phyloP scores from a whole-genome alignment of 2,797 vertebrate species.

The Hydrophis major region DNA sequence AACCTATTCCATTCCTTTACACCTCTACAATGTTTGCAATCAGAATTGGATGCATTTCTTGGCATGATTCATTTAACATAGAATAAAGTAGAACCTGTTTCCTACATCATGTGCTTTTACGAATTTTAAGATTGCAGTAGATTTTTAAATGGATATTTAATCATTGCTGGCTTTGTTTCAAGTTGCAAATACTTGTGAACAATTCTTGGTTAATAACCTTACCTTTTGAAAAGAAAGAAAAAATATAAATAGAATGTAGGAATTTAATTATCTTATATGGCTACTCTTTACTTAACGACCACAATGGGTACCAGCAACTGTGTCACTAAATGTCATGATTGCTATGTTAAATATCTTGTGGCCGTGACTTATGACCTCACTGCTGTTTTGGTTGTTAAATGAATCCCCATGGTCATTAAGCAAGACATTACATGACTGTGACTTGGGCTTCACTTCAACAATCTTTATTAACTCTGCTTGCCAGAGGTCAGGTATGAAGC shows the following conservation, averaged over 20 bases:
- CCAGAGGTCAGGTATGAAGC: background rate
- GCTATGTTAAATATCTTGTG: background rate
- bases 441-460: background rate
- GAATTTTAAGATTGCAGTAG: background rate
- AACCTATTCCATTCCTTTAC: background rate
- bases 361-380: background rate
- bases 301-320: background rate
- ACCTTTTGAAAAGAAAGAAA: background rate
- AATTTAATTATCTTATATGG: background rate
- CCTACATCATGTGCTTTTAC: background rate
- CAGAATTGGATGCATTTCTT: background rate
- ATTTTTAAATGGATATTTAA: background rate
- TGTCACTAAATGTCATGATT: background rate
- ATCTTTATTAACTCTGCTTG: background rate
- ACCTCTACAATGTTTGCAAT: background rate
- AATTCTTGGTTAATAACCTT: conserved; percentile 3
- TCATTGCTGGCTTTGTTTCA: background rate
- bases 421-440: background rate
- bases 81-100: background rate
- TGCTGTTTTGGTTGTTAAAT: background rate
- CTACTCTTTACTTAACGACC: background rate
- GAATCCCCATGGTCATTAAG: background rate
- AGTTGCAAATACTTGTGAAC: background rate
- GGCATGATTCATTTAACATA: background rate
- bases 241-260: background rate